Conservation (phyloP, 1,140 invertebrate species). For the Dolichoris vasculosae region DNA sequence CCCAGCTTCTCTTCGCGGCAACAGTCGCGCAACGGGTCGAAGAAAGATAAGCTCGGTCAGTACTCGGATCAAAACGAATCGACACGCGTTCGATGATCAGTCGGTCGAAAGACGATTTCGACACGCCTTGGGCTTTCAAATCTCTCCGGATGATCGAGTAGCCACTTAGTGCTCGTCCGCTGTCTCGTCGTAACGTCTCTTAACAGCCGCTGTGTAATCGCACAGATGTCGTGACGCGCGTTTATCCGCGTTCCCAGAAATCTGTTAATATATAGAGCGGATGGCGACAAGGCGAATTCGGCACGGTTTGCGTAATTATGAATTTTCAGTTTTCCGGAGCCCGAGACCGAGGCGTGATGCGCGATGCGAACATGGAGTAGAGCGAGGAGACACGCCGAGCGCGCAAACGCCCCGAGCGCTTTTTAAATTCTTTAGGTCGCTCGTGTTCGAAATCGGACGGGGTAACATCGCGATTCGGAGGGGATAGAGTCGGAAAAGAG, state of each 20-base stretch:
- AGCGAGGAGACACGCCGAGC: background rate
- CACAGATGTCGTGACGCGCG: conserved; percentile 6
- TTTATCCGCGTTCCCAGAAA: background rate
- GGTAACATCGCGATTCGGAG: background rate
- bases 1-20: background rate
- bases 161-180: no score
- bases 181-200: background rate
- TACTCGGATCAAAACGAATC: no score
- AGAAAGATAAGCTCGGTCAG: background rate
- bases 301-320: background rate
- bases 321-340: background rate
- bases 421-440: no score
- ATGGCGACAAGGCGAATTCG: no score
- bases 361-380: background rate
- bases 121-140: no score
- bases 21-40: background rate
- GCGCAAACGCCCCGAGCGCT: background rate
- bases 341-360: no score
- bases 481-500: background rate
- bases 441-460: no score
- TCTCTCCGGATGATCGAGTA: no score
- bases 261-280: background rate
- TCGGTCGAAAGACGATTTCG: no score
- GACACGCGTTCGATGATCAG: no score
- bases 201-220: background rate